Evolutionary conservation across 1,140 invertebrate genomes (phyloP), one percentile per base, ranked within the genome.

Genomic region (Heterodera carotae): DNA sequence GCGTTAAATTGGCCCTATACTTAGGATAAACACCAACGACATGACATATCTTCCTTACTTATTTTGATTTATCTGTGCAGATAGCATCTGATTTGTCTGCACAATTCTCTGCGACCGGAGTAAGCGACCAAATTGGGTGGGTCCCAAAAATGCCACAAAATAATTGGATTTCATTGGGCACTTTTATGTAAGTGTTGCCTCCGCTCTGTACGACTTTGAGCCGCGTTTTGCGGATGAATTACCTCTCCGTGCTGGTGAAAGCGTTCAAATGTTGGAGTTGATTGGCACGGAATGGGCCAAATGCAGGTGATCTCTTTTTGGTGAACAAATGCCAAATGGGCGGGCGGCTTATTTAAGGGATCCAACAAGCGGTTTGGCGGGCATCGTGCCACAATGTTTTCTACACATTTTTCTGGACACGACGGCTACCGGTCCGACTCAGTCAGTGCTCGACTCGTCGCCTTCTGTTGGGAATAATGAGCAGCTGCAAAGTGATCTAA

Each of bases 51-150:
- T 22, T 56, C 22, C 5, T 56, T 18, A n/a, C 18, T 56, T 2
- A 18, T 56, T 56, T 6, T 43, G 39, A 43, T 8, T 43, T 22
- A 22, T 12, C 48, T 22, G 18, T 56, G 4, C 48, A 15, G 5
- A 18, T 56, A 5, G 5, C 48, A 18, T 56, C 48, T 22, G 15
- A n/a, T n/a, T n/a, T n/a, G n/a, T n/a, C n/a, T n/a, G n/a, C n/a
- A n/a, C n/a, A n/a, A n/a, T n/a, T n/a, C n/a, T n/a, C 22, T 56
- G 48, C 48, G 48, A 56, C 1, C 22, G 48, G 18, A 56, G 48
- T 22, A 22, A 56, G 22, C 92, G 92, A 92, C 92, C 92, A 93
- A 36, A 74, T 56, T 31, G 43, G 72, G 39, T 59, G 2, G 60
- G n/a, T 62, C 22, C 1, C 60, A 62, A 31, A 62, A 62, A 31